A percentile compares a stretch with the other conserved stretches of the same genome.
phyloP scores from a whole-genome alignment of 2,797 vertebrate species.

The Eleutherodactylus coqui region DNA sequence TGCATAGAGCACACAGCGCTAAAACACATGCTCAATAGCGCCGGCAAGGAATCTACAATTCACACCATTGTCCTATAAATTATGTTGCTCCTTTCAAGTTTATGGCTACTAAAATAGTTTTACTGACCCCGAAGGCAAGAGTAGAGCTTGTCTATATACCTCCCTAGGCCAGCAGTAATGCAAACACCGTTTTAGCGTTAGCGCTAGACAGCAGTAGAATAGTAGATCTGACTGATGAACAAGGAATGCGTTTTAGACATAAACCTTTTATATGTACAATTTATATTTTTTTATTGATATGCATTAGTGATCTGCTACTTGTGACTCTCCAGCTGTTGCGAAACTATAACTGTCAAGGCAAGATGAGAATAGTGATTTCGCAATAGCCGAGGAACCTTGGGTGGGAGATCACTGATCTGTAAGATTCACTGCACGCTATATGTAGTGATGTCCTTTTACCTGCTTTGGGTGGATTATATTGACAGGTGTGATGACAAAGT shows the following conservation, averaged over 20 bases:
- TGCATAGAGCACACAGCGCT: not conserved
- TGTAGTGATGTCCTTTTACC: not conserved
- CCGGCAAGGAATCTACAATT: not conserved
- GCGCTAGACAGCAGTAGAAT: too few species aligned
- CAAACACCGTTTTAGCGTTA: not conserved
- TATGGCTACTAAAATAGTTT: not conserved
- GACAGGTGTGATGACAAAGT: not conserved
- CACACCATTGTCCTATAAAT: not conserved
- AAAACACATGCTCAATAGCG: not conserved
- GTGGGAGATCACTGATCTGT: not conserved
- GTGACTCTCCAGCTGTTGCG: not conserved
- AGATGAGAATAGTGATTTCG: not conserved
- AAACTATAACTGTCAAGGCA: not conserved
- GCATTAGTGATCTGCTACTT: not conserved
- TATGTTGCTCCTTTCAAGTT: not conserved
- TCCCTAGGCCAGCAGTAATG: not conserved
- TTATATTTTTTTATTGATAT: not conserved
- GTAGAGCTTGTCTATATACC: not conserved
- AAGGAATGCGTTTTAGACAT: not conserved
- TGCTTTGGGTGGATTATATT: not conserved
- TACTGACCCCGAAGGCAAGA: not conserved
- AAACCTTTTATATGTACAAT: too few species aligned
- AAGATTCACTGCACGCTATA: not conserved
- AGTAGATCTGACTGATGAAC: not conserved
- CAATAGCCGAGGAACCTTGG: not conserved